Percentiles rank a stretch among this genome's conserved stretches.
Evolutionary conservation across 2,888 invertebrate genomes (phyloP).

Genomic region (Osedax frankpressi): DNA sequence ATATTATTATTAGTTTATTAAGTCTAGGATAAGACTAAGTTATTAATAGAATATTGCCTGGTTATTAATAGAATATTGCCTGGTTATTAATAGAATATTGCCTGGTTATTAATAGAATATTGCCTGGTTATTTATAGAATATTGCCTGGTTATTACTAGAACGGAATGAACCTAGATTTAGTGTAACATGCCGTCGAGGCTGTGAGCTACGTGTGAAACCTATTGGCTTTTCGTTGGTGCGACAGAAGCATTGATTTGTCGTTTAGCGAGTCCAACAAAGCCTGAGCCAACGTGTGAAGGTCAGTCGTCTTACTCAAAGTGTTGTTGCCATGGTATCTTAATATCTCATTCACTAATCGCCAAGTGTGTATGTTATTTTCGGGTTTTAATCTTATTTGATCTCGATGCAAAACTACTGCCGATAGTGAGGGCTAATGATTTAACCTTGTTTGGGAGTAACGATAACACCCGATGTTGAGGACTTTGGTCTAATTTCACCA

Average conservation of each 20-base stretch:
- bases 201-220: slow-evolving; percentile 33
- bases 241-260: slow-evolving; percentile 71
- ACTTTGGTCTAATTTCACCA: slow-evolving; percentile 49
- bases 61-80: too few relatives aligned
- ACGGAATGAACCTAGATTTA: too few relatives aligned
- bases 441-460: slow-evolving; percentile 74
- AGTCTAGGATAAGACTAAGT: too few relatives aligned
- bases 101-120: too few relatives aligned
- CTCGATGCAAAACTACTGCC: too few relatives aligned
- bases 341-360: neutral
- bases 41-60: too few relatives aligned
- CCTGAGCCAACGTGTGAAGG: slow-evolving; percentile 63
- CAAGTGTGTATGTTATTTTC: neutral
- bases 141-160: too few relatives aligned
- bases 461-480: slow-evolving; percentile 52
- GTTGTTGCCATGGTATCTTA: neutral
- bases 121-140: too few relatives aligned
- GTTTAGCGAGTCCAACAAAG: slow-evolving; percentile 67
- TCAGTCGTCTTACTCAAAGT: slow-evolving; percentile 52
- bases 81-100: too few relatives aligned
- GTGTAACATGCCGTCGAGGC: too few relatives aligned
- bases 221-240: slow-evolving; percentile 74
- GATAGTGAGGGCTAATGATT: neutral
- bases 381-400: neutral
- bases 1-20: too few relatives aligned